Evolutionary conservation across 2,113 vertebrate species (phyloP).

Genomic region (Patagioenas fasciata): DNA sequence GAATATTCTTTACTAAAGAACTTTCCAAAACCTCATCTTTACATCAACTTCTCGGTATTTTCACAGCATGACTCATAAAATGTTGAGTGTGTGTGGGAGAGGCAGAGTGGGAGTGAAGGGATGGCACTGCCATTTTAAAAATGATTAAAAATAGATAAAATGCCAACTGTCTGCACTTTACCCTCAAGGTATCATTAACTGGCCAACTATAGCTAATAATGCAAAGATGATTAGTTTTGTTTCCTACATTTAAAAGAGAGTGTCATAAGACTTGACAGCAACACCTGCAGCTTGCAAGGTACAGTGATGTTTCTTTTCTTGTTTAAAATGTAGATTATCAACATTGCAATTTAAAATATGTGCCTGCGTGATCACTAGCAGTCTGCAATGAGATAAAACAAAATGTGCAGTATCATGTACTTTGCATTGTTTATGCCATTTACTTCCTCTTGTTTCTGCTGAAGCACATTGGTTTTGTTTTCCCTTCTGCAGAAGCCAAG

Average conservation of each 20-base stretch:
- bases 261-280: neutral
- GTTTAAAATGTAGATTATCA: neutral
- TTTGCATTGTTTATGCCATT: neutral
- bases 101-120: constrained; percentile 9
- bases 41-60: constrained; percentile 3
- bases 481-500: neutral
- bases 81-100: constrained; percentile 36
- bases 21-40: constrained; percentile 10
- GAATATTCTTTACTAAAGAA: neutral
- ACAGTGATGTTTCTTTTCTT: neutral
- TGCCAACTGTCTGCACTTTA: constrained; percentile 10
- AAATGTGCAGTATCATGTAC: neutral
- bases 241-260: neutral
- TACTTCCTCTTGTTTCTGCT: constrained; percentile 1
- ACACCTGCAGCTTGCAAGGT: neutral
- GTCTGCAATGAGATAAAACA: neutral
- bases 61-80: constrained; percentile 51
- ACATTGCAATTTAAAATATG: neutral
- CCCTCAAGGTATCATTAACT: neutral
- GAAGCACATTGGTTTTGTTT: neutral
- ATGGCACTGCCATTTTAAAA: constrained; percentile 30
- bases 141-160: constrained; percentile 28
- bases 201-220: neutral
- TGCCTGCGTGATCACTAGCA: neutral
- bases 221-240: neutral